Percentiles rank a stretch among this genome's conserved stretches.
phyloP scores from a whole-genome alignment of 2,113 vertebrate species.

The Galemys pyrenaicus region DNA sequence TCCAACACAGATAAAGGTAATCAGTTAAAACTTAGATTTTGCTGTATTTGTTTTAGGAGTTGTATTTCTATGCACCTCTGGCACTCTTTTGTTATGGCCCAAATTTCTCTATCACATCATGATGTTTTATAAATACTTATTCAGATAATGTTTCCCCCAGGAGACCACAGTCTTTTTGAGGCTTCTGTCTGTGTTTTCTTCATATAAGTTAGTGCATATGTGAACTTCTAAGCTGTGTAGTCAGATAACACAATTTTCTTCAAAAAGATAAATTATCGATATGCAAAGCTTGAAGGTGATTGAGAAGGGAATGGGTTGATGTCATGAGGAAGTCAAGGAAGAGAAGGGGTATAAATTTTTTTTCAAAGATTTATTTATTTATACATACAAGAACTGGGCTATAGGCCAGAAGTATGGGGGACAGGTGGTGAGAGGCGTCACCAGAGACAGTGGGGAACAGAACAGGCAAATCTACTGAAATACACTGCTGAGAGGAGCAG shows the following conservation, averaged over 20 bases:
- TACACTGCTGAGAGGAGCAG: no score
- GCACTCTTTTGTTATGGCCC: background rate
- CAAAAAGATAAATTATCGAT: slow-evolving; percentile 25
- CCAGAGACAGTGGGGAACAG: no score
- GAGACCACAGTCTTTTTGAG: background rate
- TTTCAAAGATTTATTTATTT: no score
- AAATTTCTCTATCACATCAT: background rate
- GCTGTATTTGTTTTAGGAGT: background rate
- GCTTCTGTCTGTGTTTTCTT: background rate
- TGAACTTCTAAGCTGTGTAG: background rate
- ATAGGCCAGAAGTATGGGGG: no score
- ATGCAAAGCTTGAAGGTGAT: background rate
- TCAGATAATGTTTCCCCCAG: background rate
- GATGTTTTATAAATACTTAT: slow-evolving; percentile 53
- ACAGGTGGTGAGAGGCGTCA: no score
- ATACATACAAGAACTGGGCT: no score
- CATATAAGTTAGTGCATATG: background rate
- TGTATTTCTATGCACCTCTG: background rate
- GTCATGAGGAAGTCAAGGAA: background rate
- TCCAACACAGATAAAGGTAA: background rate
- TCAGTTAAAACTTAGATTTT: background rate
- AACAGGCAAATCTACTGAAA: no score
- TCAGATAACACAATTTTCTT: background rate
- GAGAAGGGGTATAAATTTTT: background rate
- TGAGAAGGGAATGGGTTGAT: background rate